Evolutionary conservation across 2,888 invertebrate species (phyloP), one percentile per base, ranked within the genome.

Genomic region (Leptinotarsa juncta): DNA sequence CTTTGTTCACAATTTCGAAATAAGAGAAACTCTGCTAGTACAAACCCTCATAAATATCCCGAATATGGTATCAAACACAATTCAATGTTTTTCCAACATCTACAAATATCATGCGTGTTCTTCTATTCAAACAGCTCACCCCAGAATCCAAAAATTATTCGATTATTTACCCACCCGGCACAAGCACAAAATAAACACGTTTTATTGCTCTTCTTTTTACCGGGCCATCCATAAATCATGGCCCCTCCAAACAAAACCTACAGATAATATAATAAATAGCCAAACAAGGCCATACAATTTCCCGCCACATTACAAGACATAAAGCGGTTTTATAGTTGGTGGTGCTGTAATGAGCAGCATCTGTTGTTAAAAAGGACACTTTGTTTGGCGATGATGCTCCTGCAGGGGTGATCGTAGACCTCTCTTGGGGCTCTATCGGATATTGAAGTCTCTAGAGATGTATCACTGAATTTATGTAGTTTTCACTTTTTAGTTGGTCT

Each of bases 231-330:
- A 83, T 84, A 84, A 84, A 84, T 84, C 84, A 84, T 79, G 75
- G 82, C 81, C 84, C 84, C 83, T 82, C 80, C 81, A 81, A 81
- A 84, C 81, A 83, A 84, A 84, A 82, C 84, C 81, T 85, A 85
- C 84, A 86, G 86, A 87, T 86, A 86, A 86, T 84, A 85, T 84
- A 84, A 86, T 87, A 87, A 87, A 86, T 86, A 84, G 86, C 84
- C 85, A 84, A 85, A 87, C 85, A 87, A 86, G 84, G 85, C 71
- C 83, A 85, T 83, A 86, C 87, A 87, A 87, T 88, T 87, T 87
- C 86, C 86, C 87, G 87, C 86, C 86, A 88, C 87, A 87, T 88
- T 87, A 88, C 81, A 78, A 81, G 79, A 79, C 81, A 86, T 85
- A 87, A 86, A 85, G 84, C 83, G 83, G 83, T 83, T 82, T 83